Conservation (phyloP, 2,113 vertebrate species). For the Callospermophilus lateralis region DNA sequence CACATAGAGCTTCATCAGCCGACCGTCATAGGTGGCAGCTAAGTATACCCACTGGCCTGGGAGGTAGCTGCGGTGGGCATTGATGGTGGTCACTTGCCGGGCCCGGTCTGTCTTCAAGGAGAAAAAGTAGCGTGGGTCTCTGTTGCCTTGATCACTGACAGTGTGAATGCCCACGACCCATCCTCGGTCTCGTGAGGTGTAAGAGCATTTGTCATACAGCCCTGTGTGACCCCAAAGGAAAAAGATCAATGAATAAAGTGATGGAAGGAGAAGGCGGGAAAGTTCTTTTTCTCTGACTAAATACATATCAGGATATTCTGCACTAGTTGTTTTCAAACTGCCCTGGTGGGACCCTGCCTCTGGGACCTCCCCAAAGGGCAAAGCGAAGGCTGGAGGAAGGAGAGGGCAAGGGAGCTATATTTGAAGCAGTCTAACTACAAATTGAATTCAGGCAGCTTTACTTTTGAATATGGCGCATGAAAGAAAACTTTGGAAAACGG, state of each 20-base stretch:
- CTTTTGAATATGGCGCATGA: neutral
- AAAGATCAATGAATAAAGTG: constrained; percentile 87
- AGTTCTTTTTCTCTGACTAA: constrained; percentile 62
- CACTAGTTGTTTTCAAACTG: neutral
- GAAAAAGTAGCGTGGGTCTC: constrained; percentile 99
- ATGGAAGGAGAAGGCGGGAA: neutral
- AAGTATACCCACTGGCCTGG: constrained; percentile 96
- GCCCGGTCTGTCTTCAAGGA: constrained; percentile 98
- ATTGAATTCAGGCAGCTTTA: neutral
- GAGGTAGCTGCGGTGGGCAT: constrained; percentile 93
- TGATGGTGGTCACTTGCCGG: constrained; percentile 95
- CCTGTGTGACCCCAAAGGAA: constrained; percentile 91
- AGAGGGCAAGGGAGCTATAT: neutral
- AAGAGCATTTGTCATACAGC: constrained; percentile 99
- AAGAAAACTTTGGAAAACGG: neutral
- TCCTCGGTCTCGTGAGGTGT: constrained; percentile 97
- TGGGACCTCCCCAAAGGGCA: neutral
- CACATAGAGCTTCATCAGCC: constrained; percentile 96
- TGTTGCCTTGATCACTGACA: constrained; percentile 95
- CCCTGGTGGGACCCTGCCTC: neutral
- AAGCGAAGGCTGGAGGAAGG: neutral
- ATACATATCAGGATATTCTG: neutral
- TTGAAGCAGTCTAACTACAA: neutral
- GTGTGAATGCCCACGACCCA: constrained; percentile 98
- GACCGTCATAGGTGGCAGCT: constrained; percentile 95